phyloP scores from a whole-genome alignment of 1,140 invertebrate species.

The Sinonovacula constricta region DNA sequence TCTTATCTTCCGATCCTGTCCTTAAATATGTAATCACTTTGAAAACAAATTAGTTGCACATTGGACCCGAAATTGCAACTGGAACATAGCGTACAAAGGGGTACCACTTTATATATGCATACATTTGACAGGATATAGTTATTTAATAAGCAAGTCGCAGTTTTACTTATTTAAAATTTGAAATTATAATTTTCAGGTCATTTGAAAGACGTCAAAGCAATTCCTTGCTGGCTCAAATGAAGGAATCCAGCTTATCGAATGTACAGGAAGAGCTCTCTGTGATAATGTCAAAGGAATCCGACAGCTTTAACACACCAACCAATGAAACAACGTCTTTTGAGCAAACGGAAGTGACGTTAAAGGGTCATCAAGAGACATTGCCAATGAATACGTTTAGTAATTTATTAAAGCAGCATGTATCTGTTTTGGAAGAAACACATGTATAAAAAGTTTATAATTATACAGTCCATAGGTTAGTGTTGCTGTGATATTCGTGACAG shows the following conservation, averaged over 20 bases:
- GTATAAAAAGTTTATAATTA: too few relatives aligned
- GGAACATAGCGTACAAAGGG: neutral
- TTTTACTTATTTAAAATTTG: too few relatives aligned
- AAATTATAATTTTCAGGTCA: neutral
- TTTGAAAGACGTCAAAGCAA: conserved; percentile 12
- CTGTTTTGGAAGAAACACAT: too few relatives aligned
- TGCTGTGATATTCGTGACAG: too few relatives aligned
- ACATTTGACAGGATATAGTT: neutral
- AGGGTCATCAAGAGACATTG: too few relatives aligned
- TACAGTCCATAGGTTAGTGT: too few relatives aligned
- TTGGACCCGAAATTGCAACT: neutral
- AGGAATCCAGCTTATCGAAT: conserved; percentile 28
- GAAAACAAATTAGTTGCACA: too few relatives aligned
- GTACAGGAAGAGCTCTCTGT: conserved; percentile 40
- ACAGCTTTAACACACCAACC: conserved; percentile 31
- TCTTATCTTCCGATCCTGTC: too few relatives aligned
- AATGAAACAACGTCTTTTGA: too few relatives aligned
- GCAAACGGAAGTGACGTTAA: too few relatives aligned
- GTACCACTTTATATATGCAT: neutral
- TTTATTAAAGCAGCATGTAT: too few relatives aligned
- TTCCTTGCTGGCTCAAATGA: conserved; percentile 14
- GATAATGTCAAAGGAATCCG: conserved; percentile 28
- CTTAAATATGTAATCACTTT: neutral
- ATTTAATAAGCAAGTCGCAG: neutral
- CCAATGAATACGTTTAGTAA: too few relatives aligned